phyloP scores from a whole-genome alignment of 2,888 invertebrate species.

The Thalpophila matura region DNA sequence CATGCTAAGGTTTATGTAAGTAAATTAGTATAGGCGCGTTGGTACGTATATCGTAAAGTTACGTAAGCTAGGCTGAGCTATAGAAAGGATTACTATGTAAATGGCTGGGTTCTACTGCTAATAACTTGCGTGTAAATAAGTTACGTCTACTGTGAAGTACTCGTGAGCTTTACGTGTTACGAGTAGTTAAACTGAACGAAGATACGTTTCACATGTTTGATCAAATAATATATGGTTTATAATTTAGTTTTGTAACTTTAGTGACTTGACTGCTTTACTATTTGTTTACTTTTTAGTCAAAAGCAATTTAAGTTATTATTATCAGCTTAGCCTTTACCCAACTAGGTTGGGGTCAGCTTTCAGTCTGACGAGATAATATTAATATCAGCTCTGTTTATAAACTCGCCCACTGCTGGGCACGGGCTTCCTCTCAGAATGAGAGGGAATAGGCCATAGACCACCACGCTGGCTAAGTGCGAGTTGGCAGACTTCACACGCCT shows the following conservation, averaged over 20 bases:
- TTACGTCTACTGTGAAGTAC: slow-evolving; percentile 25
- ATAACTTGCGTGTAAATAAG: slow-evolving; percentile 53
- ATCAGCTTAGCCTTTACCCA: no score
- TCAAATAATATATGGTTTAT: no score
- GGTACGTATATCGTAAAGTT: slow-evolving; percentile 54
- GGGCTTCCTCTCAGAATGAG: no score
- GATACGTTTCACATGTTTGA: slow-evolving; percentile 5
- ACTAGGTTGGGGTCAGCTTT: no score
- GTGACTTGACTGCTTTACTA: no score
- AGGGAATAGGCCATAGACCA: no score
- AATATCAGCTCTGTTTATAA: no score
- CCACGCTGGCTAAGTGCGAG: no score
- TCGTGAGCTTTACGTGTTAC: slow-evolving; percentile 15
- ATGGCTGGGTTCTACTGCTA: slow-evolving; percentile 47
- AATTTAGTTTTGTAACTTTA: not conserved
- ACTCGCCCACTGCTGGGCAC: no score
- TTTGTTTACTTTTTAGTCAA: no score
- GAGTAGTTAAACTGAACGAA: slow-evolving; percentile 10
- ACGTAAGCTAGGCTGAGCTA: slow-evolving; percentile 46
- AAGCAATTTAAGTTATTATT: not conserved
- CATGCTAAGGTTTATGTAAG: slow-evolving; percentile 8
- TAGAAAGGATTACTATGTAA: slow-evolving; percentile 63
- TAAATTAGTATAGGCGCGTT: slow-evolving; percentile 42
- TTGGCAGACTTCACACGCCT: no score
- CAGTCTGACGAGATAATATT: no score